Conservation (phyloP, 2,113 vertebrate genomes). For the Peromyscus polionotus region DNA sequence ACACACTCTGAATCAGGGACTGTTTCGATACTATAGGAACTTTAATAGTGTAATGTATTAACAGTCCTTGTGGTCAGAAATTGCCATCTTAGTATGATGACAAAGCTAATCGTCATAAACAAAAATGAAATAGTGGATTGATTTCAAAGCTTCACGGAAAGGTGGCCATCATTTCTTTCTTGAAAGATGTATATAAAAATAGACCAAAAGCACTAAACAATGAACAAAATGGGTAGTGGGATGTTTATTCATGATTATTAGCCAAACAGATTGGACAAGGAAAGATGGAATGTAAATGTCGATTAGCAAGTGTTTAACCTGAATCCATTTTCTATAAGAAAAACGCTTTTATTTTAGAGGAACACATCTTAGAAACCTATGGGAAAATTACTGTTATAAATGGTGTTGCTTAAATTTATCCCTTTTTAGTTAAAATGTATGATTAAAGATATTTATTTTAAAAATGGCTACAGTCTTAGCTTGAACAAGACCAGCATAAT, state of each 20-base stretch:
- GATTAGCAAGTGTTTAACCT: not conserved
- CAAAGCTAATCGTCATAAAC: conserved; percentile 20
- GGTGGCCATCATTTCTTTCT: not conserved
- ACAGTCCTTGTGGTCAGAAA: conserved; percentile 49
- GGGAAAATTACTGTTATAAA: not conserved
- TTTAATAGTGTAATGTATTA: conserved; percentile 38
- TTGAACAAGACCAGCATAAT: not conserved
- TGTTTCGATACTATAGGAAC: conserved; percentile 43
- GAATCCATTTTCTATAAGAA: not conserved
- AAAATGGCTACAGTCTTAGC: not conserved
- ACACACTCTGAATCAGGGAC: not conserved
- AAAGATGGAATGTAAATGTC: not conserved
- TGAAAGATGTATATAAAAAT: conserved; percentile 42
- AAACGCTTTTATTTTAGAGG: conserved; percentile 35
- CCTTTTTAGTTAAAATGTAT: conserved; percentile 48
- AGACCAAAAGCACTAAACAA: conserved; percentile 8
- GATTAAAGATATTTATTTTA: conserved; percentile 23
- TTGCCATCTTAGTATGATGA: conserved; percentile 29
- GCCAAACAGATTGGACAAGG: not conserved
- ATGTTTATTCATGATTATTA: conserved; percentile 26
- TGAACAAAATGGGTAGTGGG: not conserved
- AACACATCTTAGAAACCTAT: not conserved
- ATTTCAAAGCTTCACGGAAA: not conserved
- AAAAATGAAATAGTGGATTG: conserved; percentile 29
- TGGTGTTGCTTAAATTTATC: conserved; percentile 28